Base-by-base conservation (phyloP, 2,888 invertebrate genomes). In the Platycheirus rosarum region DNA sequence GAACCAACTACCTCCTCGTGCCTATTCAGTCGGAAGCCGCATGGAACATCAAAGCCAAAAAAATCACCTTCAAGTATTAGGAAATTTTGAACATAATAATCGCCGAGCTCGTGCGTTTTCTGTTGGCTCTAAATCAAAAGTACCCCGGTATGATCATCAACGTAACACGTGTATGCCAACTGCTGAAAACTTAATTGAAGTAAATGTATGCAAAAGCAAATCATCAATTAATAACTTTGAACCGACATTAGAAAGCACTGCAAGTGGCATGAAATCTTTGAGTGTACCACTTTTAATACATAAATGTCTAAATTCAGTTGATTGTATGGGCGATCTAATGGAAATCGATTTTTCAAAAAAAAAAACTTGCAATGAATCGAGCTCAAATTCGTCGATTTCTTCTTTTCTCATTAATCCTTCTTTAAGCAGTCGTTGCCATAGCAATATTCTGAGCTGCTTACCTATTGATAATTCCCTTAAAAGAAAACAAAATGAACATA, bases 21-120 rank as follows among this genome's bases (percentile, higher is more conserved):
- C 97, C 0, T 97, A 96, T 91, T 97, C 97, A 23, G 95, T 97
- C 84, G 97, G 97, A 18, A 96, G 96, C 66, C 93, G 95, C 85
- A 95, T 95, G 2, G 94, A 95, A 85, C 92, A 93, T 75, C 91
- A 91, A 7, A 93, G 92, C 88, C 91, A 92, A 87, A 91, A 91
- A 85, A 91, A 92, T 66, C 89, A 91, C n/a, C 88, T 91, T 73
- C 91, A 88, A 82, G 89, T 89, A 37, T 87, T 90, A 60, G 90
- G 91, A 78, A 91, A 91, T 6, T 88, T 88, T 13, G 92, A 92
- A 85, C 88, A 87, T 60, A 89, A 91, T 37, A 88, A 84, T 65
- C 91, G 92, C 40, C 91, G 95, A 63, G 94, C 93, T 49, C 92
- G 96, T 85, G 95, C 96, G 5, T 95, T 94, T 90, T 95, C 95